Conservation (phyloP, 2,888 invertebrate species). For the Latrodectus elegans region DNA sequence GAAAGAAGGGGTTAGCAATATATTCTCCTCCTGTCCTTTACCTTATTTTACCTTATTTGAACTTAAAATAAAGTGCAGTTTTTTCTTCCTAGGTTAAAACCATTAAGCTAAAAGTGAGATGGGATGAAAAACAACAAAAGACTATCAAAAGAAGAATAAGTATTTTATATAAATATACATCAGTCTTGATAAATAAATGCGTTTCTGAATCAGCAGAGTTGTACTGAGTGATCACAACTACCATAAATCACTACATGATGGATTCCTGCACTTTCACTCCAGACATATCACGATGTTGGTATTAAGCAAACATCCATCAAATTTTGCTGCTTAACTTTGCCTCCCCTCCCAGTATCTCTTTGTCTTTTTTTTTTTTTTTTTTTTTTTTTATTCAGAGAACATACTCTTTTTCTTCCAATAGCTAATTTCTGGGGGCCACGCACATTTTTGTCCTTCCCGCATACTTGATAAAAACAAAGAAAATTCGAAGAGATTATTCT, state of each 20-base stretch:
- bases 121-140: not conserved
- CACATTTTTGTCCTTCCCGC: slow-evolving; percentile 35
- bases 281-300: slow-evolving; percentile 62
- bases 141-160: slow-evolving; percentile 27
- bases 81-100: slow-evolving; percentile 35
- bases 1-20: too few species aligned
- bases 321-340: slow-evolving; percentile 55
- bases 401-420: slow-evolving; percentile 42
- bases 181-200: slow-evolving; percentile 67
- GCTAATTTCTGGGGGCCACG: slow-evolving; percentile 55
- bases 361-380: not conserved
- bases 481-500: slow-evolving; percentile 49
- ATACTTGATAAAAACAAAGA: slow-evolving; percentile 51
- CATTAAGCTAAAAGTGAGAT: not conserved
- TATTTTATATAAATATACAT: slow-evolving; percentile 62
- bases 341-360: slow-evolving; percentile 6
- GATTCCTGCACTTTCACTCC: slow-evolving; percentile 55
- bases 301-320: slow-evolving; percentile 68
- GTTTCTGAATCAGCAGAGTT: slow-evolving; percentile 64
- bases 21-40: slow-evolving; percentile 4
- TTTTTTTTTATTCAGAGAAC: not conserved
- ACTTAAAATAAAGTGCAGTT: slow-evolving; percentile 36
- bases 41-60: slow-evolving; percentile 16
- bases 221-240: slow-evolving; percentile 56
- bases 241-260: slow-evolving; percentile 66